Conservation (phyloP, 1,140 invertebrate species). For the Drosophila pectinifera region DNA sequence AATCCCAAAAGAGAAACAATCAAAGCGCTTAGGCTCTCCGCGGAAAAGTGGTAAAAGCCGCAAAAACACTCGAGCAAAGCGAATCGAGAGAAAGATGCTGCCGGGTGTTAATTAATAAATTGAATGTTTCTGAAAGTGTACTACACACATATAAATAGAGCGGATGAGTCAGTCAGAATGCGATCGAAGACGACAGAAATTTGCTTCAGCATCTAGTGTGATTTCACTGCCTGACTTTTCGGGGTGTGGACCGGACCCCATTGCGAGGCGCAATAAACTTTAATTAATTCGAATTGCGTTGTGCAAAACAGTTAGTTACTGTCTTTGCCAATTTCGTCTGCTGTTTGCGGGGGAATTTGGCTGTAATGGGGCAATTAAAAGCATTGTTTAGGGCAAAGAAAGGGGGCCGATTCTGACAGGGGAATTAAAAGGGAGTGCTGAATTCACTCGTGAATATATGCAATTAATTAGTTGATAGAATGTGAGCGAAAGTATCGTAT, state of each 20-base stretch:
- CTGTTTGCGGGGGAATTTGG: conserved; percentile 11
- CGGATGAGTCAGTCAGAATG: conserved; percentile 37
- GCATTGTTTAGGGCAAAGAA: conserved; percentile 16
- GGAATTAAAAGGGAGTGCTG: conserved; percentile 8
- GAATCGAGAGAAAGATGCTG: conserved; percentile 20
- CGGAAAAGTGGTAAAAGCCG: conserved; percentile 36
- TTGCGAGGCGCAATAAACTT: conserved; percentile 9
- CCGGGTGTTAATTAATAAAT: conserved; percentile 39
- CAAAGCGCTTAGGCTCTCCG: conserved; percentile 30
- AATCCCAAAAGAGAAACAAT: conserved; percentile 60
- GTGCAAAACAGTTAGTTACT: conserved; percentile 39
- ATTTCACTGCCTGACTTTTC: conserved; percentile 38
- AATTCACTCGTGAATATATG: conserved; percentile 18
- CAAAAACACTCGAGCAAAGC: conserved; percentile 21
- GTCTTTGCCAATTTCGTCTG: conserved; percentile 35
- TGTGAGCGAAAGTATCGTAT: conserved; percentile 14
- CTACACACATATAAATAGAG: not conserved
- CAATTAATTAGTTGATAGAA: conserved; percentile 26
- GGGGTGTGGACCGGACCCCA: conserved; percentile 29
- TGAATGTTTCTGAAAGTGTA: conserved; percentile 23
- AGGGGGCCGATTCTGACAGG: not conserved
- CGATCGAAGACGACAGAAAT: conserved; percentile 22
- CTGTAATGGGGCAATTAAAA: conserved; percentile 41
- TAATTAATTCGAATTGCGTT: conserved; percentile 50
- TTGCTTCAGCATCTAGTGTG: conserved; percentile 31